These are phyloP conservation scores for Neolamprologus cancellatus DNA, from an alignment of 2,113 vertebrate species.

Conservation along the genomic window DNA sequence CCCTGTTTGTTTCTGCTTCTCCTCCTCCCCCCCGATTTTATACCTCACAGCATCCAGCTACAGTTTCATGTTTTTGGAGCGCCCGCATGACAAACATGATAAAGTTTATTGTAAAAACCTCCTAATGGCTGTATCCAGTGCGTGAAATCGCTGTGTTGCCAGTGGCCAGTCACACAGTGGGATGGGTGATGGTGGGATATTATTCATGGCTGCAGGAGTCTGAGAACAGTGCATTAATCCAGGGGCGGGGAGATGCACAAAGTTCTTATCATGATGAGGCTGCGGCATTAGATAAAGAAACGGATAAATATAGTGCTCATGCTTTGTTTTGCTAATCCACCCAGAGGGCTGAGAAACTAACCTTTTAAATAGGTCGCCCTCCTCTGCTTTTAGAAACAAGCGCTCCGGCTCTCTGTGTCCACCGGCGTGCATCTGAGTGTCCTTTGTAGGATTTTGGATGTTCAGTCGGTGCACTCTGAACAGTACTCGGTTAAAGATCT, in stretches of 20 bases:
- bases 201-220: constrained; percentile 33
- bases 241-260: constrained; percentile 38
- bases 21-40: not conserved
- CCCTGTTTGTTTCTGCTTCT: not conserved
- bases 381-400: constrained; percentile 37
- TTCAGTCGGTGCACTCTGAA: not conserved
- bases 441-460: not conserved
- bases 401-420: not conserved
- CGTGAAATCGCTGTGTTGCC: constrained; percentile 51
- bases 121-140: constrained; percentile 53
- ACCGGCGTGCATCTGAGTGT: not conserved
- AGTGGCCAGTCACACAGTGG: constrained; percentile 39
- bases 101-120: constrained; percentile 21
- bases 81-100: not conserved
- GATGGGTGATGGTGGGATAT: constrained; percentile 36
- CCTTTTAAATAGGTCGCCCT: constrained; percentile 69
- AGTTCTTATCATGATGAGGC: constrained; percentile 57
- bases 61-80: not conserved
- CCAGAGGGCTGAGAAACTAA: constrained; percentile 57
- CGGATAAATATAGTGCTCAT: constrained; percentile 59
- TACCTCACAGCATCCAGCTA: not conserved
- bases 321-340: constrained; percentile 63
- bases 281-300: constrained; percentile 56
- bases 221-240: constrained; percentile 53
- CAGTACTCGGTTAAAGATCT: not conserved